Base-by-base conservation (phyloP, 2,797 vertebrate genomes). In the Neomorphus geoffroyi region DNA sequence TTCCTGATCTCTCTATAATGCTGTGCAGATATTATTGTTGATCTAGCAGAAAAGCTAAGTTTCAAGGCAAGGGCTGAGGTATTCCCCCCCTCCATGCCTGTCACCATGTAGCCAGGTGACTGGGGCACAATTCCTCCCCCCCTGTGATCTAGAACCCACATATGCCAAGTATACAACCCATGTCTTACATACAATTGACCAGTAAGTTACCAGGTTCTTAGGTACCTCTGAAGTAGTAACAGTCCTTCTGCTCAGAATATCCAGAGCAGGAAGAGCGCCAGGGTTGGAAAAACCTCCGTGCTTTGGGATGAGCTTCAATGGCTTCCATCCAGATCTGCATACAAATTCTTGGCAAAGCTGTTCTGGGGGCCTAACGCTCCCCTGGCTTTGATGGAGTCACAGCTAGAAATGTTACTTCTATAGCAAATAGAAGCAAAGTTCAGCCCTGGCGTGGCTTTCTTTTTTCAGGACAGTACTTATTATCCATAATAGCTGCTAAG, bases 181-280 rank as follows among this genome's bases (percentile, higher is more conserved):
- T 0, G 0, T 33, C 32, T 83, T 1, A 0, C 27, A 15, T 7
- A 24, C 2, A 2, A 51, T 41, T 18, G 21, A 57, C 32, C 45
- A 45, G 5, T 4, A 46, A 45, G 16, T 64, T 51, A 41, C 30
- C 24, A 7, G 0, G 0, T 61, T 53, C 18, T 37, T 30, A 18
- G 41, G 6, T 33, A 32, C 43, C 23, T 7, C 50, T 32, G 13
- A 46, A 32, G 26, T 50, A 72, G 86, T 26, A 46, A 43, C 78
- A 54, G 58, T 56, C 30, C 26, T n/a, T 92, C 18, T 50, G 39
- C 41, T 79, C 11, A 66, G 69, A 78, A 78, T 37, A 74, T 43
- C 8, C 69, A 91, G 46, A 75, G 61, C 35, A 60, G 92, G 88
- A 86, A 69, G 45, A 50, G 10, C 0, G 0, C 50, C 64, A 67